Conservation (phyloP, 2,113 vertebrate species). For the Tinamus guttatus region DNA sequence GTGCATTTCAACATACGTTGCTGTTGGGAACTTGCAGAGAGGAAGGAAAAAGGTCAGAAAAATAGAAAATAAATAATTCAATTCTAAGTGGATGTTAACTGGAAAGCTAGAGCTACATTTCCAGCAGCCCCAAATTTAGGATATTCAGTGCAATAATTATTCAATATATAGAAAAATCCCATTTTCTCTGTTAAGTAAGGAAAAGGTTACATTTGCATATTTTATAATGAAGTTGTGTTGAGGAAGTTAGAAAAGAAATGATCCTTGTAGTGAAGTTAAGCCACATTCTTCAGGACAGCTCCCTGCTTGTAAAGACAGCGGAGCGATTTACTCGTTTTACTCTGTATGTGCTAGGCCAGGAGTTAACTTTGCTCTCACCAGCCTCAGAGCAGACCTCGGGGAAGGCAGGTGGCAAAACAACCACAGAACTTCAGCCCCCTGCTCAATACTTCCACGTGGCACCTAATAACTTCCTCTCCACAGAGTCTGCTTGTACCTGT, state of each 20-base stretch:
- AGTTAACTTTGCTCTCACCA: background rate
- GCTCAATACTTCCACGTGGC: background rate
- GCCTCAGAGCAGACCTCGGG: background rate
- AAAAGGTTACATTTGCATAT: background rate
- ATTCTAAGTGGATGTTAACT: background rate
- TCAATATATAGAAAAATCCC: background rate
- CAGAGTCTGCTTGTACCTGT: background rate
- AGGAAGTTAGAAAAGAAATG: background rate
- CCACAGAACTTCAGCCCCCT: background rate
- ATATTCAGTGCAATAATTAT: background rate
- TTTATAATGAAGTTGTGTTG: background rate
- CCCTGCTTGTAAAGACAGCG: background rate
- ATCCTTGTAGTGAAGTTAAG: background rate
- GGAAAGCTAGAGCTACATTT: background rate
- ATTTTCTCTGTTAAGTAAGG: background rate
- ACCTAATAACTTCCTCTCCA: background rate
- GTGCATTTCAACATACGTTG: background rate
- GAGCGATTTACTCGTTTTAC: background rate
- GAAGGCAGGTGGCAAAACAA: background rate
- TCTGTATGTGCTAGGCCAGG: background rate
- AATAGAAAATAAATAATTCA: accelerated
- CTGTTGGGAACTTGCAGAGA: background rate
- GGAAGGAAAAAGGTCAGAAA: background rate
- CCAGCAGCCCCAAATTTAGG: background rate
- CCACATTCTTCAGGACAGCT: background rate